Evolutionary conservation across 1,140 invertebrate species (phyloP).

Genomic region (Leguminivora glycinivorella): DNA sequence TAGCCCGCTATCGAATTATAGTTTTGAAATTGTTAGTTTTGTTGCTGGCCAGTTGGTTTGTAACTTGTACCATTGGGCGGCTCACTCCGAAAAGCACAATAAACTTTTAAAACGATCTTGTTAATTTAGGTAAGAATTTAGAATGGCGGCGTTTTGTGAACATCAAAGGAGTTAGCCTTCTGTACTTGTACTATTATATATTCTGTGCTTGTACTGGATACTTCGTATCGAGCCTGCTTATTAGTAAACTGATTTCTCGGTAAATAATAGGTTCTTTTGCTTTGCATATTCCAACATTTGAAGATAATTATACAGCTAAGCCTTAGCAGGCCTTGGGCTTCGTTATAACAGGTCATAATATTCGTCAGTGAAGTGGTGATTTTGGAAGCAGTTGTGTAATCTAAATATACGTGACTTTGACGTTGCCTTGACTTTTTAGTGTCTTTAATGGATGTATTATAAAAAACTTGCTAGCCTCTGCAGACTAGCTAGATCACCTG

Average conservation of each 20-base stretch:
- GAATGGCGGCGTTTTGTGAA: too few species aligned
- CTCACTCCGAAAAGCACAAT: too few species aligned
- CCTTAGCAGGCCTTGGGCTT: neutral
- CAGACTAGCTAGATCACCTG: neutral
- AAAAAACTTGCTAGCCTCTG: neutral
- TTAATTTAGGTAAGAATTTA: too few species aligned
- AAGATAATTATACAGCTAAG: conserved; percentile 4
- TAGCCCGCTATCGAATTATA: neutral
- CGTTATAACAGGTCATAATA: neutral
- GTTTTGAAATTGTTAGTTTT: neutral
- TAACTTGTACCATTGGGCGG: too few species aligned
- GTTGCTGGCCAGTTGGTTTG: neutral
- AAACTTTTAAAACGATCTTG: too few species aligned
- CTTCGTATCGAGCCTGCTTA: neutral
- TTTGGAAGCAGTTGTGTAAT: conserved; percentile 10
- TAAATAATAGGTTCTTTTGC: conserved; percentile 10
- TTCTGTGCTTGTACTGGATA: neutral
- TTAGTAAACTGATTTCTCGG: neutral
- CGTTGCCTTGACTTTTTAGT: conserved; percentile 10
- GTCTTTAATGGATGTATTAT: neutral
- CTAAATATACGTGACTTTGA: conserved; percentile 21
- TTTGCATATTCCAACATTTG: conserved; percentile 7
- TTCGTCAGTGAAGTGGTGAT: conserved; percentile 1
- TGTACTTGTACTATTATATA: too few species aligned
- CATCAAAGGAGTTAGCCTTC: too few species aligned